A percentile compares a stretch with the other conserved stretches of the same genome.
Evolutionary conservation across 2,113 vertebrate genomes (phyloP).

Genomic region (Epinephelus cyanopodus): DNA sequence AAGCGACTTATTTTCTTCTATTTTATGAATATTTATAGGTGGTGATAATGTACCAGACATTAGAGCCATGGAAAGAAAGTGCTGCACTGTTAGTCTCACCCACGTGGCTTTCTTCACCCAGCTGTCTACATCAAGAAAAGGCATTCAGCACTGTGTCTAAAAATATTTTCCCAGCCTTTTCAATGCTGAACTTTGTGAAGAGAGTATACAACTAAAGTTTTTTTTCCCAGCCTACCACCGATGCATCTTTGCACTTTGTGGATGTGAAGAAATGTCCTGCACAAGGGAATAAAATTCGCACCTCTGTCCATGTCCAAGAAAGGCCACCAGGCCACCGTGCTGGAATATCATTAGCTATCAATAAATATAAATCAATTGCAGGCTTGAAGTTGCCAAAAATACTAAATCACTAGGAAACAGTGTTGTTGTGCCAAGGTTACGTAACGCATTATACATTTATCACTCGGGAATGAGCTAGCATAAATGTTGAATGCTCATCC

Average conservation of each 20-base stretch:
- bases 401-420: constrained; percentile 37
- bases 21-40: not conserved
- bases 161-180: constrained; percentile 22
- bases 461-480: constrained; percentile 11
- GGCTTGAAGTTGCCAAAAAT: constrained; percentile 16
- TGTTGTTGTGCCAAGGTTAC: constrained; percentile 29
- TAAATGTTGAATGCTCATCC: constrained; percentile 42
- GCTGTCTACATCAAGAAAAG: constrained; percentile 21
- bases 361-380: constrained; percentile 31
- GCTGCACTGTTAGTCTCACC: constrained; percentile 15
- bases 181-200: not conserved
- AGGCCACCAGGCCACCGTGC: not conserved
- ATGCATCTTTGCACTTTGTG: constrained; percentile 9
- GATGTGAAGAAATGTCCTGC: not conserved
- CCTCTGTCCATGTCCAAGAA: constrained; percentile 1
- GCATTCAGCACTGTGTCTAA: constrained; percentile 20
- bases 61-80: not conserved
- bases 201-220: constrained; percentile 10
- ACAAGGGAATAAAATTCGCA: constrained; percentile 15
- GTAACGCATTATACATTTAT: constrained; percentile 15
- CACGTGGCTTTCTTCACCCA: not conserved
- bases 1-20: too few relatives aligned
- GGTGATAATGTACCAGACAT: constrained; percentile 21
- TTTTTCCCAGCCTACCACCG: constrained; percentile 3
- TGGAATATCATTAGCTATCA: constrained; percentile 26